Evolutionary conservation across 2,888 invertebrate species (phyloP).

Genomic region (Parnassius smintheus): DNA sequence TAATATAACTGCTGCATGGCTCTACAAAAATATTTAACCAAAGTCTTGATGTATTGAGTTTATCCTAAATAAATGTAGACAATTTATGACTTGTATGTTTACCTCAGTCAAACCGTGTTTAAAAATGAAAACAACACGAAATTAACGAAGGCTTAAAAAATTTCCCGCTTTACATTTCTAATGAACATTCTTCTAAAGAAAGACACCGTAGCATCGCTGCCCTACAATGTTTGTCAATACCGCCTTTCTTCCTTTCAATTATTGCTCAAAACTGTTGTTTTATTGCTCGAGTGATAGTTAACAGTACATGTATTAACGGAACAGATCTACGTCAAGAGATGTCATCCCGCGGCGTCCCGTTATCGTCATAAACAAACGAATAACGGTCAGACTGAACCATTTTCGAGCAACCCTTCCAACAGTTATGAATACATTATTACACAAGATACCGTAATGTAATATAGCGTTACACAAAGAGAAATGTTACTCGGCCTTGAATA

Average conservation of each 20-base stretch:
- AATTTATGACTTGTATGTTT: too few species aligned
- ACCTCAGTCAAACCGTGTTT: too few species aligned
- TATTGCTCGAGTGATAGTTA: conserved; percentile 35
- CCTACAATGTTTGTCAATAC: conserved; percentile 33
- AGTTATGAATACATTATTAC: conserved; percentile 68
- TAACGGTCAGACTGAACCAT: conserved; percentile 68
- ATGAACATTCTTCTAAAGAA: conserved; percentile 12
- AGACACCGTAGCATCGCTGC: conserved; percentile 9
- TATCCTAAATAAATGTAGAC: too few species aligned
- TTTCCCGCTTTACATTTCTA: conserved; percentile 10
- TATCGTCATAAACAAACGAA: conserved; percentile 53
- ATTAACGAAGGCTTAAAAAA: not conserved
- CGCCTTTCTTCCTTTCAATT: conserved; percentile 41
- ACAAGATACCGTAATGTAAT: conserved; percentile 71
- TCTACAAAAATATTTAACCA: too few species aligned
- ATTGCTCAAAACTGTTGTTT: conserved; percentile 59
- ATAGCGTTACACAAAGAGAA: conserved; percentile 66
- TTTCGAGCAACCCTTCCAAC: conserved; percentile 71
- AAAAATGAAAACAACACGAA: too few species aligned
- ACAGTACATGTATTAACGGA: conserved; percentile 42
- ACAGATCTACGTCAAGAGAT: conserved; percentile 43
- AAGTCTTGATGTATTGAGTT: too few species aligned
- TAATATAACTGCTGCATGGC: too few species aligned
- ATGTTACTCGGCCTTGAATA: conserved; percentile 57
- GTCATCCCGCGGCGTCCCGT: conserved; percentile 53